phyloP scores from a whole-genome alignment of 2,113 vertebrate species.

The Eurystomus gularis region DNA sequence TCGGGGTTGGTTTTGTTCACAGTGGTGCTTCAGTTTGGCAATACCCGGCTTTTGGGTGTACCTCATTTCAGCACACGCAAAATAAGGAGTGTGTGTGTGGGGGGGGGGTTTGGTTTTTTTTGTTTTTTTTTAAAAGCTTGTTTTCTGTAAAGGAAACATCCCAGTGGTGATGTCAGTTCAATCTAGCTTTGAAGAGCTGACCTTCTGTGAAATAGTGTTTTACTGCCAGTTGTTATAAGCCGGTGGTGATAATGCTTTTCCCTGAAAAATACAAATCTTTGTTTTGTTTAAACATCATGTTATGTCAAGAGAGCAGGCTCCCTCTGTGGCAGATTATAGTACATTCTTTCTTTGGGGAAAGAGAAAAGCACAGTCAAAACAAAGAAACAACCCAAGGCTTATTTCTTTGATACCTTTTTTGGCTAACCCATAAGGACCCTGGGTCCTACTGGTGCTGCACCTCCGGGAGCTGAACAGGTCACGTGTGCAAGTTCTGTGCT shows the following conservation, averaged over 20 bases:
- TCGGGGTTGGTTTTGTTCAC: no score
- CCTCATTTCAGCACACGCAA: not conserved
- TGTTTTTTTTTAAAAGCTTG: not conserved
- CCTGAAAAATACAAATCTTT: not conserved
- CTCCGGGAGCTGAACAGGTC: not conserved
- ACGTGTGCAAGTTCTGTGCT: not conserved
- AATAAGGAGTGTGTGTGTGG: not conserved
- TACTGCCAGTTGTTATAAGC: not conserved
- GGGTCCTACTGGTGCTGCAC: not conserved
- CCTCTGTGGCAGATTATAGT: not conserved
- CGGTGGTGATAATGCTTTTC: not conserved
- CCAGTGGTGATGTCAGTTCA: not conserved
- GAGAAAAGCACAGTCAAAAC: not conserved
- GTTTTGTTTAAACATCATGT: not conserved
- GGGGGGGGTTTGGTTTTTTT: no score
- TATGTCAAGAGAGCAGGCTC: not conserved
- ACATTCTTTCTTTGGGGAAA: not conserved
- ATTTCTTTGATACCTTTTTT: not conserved
- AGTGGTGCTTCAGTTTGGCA: not conserved
- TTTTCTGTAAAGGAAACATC: not conserved
- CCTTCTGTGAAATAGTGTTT: slow-evolving; percentile 11
- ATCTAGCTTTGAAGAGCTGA: slow-evolving; percentile 20
- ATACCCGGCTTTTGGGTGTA: not conserved
- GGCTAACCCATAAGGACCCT: not conserved
- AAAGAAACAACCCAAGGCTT: not conserved